Evolutionary conservation across 1,140 invertebrate species (phyloP), one percentile per base, ranked within the genome.

Genomic region (Phymorhynchus buccinoides): DNA sequence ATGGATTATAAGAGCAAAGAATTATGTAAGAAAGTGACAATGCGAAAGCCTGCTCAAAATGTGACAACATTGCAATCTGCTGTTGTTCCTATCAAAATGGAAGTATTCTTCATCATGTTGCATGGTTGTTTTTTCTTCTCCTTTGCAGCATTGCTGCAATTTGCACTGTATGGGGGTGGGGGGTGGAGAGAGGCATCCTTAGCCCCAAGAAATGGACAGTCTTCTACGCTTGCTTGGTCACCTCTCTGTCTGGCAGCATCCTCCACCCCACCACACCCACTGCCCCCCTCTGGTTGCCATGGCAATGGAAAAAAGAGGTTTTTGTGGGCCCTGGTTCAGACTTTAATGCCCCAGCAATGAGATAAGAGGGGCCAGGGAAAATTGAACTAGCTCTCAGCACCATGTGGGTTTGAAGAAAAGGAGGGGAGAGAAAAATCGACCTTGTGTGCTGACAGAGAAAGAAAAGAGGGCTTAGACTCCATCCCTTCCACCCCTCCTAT

Each of bases 211-310:
- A 75, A 37, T 75, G 12, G 73, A 75, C 73, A 75, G 35, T 75
- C 35, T 75, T n/a, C n/a, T 6, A 39, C 73, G 73, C 73, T 41
- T 41, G 73, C 73, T 41, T 41, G 35, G 73, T 75, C 73, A 27
- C 73, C 73, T 75, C 73, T 39, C 73, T 41, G 39, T 12, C 37
- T 37, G 35, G 9, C 16, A 41, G n/a, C n/a, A n/a, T n/a, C n/a
- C n/a, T n/a, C n/a, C n/a, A n/a, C n/a, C n/a, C n/a, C n/a, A n/a
- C n/a, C n/a, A n/a, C n/a, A n/a, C n/a, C n/a, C n/a, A n/a, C n/a
- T n/a, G n/a, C n/a, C n/a, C n/a, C n/a, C 73, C 73, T 52, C 27
- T 52, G 42, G 77, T 79, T 79, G 77, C 77, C 77, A 79, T 79
- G 32, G 77, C 41, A 79, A 79, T 79, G n/a, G 27, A 42, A 9